phyloP scores from a whole-genome alignment of 2,888 invertebrate genomes.

The Crematogaster levior region DNA sequence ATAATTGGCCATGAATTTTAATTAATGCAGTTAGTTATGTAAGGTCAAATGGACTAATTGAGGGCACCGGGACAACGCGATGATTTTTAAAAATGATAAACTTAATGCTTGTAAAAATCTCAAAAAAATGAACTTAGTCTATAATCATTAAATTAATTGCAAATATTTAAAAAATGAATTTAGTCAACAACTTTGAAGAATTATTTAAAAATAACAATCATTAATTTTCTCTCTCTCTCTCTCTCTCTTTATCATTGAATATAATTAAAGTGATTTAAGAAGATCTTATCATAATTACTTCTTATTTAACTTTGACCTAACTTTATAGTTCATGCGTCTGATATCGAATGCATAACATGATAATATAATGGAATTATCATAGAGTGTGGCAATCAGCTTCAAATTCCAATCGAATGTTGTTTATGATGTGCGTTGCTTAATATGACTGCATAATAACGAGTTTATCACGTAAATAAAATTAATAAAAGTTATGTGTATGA shows the following conservation, averaged over 20 bases:
- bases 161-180: not conserved
- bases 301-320: not conserved
- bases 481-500: not conserved
- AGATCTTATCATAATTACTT: not conserved
- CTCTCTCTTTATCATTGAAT: not conserved
- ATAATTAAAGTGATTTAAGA: not conserved
- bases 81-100: slow-evolving; percentile 8
- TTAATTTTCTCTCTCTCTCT: no score
- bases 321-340: not conserved
- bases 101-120: not conserved
- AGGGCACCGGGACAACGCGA: not conserved
- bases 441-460: no score
- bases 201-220: not conserved
- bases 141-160: not conserved
- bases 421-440: not conserved
- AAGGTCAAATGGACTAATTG: slow-evolving; percentile 41
- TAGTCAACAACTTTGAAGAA: not conserved
- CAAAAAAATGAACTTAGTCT: not conserved
- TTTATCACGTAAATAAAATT: not conserved
- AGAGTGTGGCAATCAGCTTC: not conserved
- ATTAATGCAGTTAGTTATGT: slow-evolving; percentile 30
- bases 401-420: not conserved
- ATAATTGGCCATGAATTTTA: slow-evolving; percentile 38
- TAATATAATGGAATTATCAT: not conserved
- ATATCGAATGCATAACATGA: not conserved